Conservation (phyloP, 2,797 vertebrate species). For the Lepidocolaptes lacrymiger region DNA sequence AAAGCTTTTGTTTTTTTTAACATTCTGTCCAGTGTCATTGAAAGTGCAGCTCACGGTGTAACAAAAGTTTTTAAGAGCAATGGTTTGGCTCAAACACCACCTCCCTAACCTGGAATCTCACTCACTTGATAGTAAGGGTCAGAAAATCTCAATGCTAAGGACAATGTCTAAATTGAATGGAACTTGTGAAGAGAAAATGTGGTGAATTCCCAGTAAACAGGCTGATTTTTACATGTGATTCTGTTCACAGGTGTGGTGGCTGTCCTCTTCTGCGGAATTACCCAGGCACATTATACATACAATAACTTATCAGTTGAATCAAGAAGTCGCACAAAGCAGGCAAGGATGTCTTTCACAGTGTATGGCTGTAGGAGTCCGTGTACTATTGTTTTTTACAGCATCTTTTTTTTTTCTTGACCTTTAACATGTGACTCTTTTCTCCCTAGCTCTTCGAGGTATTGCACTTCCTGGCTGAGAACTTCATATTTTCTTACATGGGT, state of each 20-base stretch:
- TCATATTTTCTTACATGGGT: slow-evolving; percentile 99
- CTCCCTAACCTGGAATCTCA: neutral
- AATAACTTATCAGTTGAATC: slow-evolving; percentile 96
- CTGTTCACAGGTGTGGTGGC: slow-evolving; percentile 90
- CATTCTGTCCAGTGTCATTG: fast-evolving
- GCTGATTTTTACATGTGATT: neutral
- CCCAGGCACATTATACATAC: slow-evolving; percentile 96
- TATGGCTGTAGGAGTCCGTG: neutral
- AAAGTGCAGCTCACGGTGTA: neutral
- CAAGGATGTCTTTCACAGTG: slow-evolving; percentile 46
- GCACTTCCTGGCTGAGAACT: slow-evolving; percentile 97
- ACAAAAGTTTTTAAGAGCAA: neutral
- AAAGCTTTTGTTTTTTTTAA: neutral
- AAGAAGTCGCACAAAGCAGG: slow-evolving; percentile 94
- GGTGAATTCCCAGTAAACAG: neutral
- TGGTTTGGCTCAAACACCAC: neutral
- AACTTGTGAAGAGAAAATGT: neutral
- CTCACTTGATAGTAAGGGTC: neutral
- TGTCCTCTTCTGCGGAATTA: slow-evolving; percentile 97
- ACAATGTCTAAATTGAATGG: neutral
- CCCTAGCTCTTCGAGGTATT: slow-evolving; percentile 84
- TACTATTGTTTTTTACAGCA: neutral
- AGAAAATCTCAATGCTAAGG: neutral
- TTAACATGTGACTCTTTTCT: neutral
- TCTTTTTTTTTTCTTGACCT: neutral